Evolutionary conservation across 2,888 invertebrate species (phyloP).

Genomic region (Gnatocerus cornutus): DNA sequence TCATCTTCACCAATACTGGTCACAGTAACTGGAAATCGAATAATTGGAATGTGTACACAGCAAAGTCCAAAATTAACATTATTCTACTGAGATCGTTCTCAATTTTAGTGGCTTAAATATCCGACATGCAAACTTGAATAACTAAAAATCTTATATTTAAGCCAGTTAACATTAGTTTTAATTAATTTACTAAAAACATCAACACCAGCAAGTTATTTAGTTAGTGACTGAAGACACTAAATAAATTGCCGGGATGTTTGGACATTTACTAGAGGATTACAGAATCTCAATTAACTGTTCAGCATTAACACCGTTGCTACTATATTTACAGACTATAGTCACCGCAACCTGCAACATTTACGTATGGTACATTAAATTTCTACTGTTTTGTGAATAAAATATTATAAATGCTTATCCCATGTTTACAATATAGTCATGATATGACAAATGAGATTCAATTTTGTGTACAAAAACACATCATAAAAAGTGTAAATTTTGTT

Average conservation of each 20-base stretch:
- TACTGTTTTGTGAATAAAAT: constrained; percentile 39
- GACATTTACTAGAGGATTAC: constrained; percentile 48
- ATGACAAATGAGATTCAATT: constrained; percentile 47
- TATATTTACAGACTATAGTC: constrained; percentile 33
- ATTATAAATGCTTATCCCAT: constrained; percentile 36
- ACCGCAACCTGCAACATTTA: constrained; percentile 32
- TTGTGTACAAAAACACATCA: constrained; percentile 24
- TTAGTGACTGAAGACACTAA: neutral
- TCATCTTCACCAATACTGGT: constrained; percentile 41
- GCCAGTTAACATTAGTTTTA: constrained; percentile 49
- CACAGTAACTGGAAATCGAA: constrained; percentile 18
- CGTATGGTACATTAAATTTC: constrained; percentile 23
- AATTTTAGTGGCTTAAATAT: constrained; percentile 41
- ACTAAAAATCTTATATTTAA: constrained; percentile 43
- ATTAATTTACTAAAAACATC: constrained; percentile 54
- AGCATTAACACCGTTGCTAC: constrained; percentile 22
- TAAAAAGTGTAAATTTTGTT: constrained; percentile 34
- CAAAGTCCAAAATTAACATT: constrained; percentile 4
- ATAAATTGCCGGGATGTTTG: constrained; percentile 15
- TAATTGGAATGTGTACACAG: constrained; percentile 44
- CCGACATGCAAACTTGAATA: constrained; percentile 27
- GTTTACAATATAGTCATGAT: constrained; percentile 41
- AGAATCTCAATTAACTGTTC: constrained; percentile 33
- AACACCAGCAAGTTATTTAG: constrained; percentile 7
- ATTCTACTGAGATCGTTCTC: constrained; percentile 46